phyloP scores from a whole-genome alignment of 1,140 invertebrate species.

The Daktulosphaira vitifoliae region DNA sequence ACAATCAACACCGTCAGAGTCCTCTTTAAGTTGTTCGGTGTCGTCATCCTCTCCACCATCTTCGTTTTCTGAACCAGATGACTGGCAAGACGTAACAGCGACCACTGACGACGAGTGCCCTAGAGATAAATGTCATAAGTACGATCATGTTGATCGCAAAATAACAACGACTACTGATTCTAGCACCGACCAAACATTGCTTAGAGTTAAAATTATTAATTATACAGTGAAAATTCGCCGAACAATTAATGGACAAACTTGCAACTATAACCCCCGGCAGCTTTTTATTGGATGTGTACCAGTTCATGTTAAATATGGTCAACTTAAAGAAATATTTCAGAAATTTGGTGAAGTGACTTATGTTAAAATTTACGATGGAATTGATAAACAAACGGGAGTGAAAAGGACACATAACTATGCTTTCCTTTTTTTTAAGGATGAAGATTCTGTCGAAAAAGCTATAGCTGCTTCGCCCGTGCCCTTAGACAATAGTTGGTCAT shows the following conservation, averaged over 20 bases:
- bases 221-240: too few relatives aligned
- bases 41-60: not conserved
- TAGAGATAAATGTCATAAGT: too few relatives aligned
- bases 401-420: slow-evolving; percentile 18
- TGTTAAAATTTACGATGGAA: slow-evolving; percentile 24
- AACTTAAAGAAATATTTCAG: slow-evolving; percentile 1
- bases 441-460: not conserved
- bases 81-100: not conserved
- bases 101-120: not conserved
- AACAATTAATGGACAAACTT: not conserved
- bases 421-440: slow-evolving; percentile 11
- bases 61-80: not conserved
- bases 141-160: not conserved
- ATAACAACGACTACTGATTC: too few relatives aligned
- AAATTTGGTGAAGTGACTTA: slow-evolving; percentile 3
- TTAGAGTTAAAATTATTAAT: not conserved
- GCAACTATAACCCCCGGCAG: slow-evolving; percentile 10
- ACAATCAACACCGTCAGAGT: not conserved
- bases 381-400: not conserved
- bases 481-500: slow-evolving; percentile 1
- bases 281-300: slow-evolving; percentile 23
- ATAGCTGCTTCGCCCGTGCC: not conserved
- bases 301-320: slow-evolving; percentile 18
- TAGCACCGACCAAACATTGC: not conserved
- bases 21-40: not conserved